phyloP scores from a whole-genome alignment of 2,797 vertebrate species.

The Pangasius djambal region DNA sequence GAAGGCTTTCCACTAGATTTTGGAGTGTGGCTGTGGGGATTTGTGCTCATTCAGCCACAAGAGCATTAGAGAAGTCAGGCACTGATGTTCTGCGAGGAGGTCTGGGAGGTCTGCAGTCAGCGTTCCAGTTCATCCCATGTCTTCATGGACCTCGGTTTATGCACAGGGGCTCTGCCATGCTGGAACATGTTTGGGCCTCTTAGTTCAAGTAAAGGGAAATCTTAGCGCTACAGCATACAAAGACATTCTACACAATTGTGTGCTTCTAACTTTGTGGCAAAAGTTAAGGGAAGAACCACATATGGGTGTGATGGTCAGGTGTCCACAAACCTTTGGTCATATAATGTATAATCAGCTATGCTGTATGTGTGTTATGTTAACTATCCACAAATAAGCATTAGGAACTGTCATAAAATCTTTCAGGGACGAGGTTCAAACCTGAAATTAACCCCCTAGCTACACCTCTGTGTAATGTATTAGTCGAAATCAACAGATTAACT shows the following conservation, averaged over 20 bases:
- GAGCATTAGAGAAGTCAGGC: not conserved
- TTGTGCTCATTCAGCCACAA: not conserved
- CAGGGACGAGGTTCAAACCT: not conserved
- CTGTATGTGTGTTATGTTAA: not conserved
- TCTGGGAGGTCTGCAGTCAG: not conserved
- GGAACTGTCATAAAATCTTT: not conserved
- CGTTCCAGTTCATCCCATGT: not conserved
- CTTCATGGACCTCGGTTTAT: not conserved
- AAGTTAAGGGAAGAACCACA: too few relatives aligned
- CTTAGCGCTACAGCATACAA: not conserved
- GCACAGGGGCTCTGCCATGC: not conserved
- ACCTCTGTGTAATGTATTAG: slow-evolving; percentile 20
- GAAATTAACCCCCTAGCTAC: not conserved
- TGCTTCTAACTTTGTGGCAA: not conserved
- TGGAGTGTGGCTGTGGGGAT: not conserved
- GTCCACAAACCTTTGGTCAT: not conserved
- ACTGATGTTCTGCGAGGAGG: not conserved
- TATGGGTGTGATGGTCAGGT: not conserved
- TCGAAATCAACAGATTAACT: slow-evolving; percentile 12
- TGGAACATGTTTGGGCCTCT: not conserved
- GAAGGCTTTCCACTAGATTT: not conserved
- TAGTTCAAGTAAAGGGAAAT: not conserved
- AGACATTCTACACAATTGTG: not conserved
- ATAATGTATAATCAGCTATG: not conserved
- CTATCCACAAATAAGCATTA: not conserved